Percentiles rank a stretch among this genome's conserved stretches.
Evolutionary conservation across 2,113 vertebrate species (phyloP).

Genomic region (Chaetura pelagica): DNA sequence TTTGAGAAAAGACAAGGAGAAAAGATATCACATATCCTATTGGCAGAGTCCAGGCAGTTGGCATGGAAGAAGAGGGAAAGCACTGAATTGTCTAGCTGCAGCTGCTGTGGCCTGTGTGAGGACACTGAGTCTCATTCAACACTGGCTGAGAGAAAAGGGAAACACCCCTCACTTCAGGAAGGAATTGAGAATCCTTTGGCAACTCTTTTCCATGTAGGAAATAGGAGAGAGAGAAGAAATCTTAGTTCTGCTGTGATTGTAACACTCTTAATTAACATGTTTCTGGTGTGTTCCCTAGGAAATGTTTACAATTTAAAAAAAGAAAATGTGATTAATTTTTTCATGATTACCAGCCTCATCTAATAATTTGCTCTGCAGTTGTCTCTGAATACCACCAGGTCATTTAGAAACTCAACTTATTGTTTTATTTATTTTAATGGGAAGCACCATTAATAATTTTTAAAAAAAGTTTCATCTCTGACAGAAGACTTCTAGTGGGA

Average conservation of each 20-base stretch:
- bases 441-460: conserved; percentile 1
- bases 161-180: neutral
- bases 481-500: neutral
- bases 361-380: conserved; percentile 18
- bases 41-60: neutral
- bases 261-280: neutral
- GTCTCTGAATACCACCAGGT: neutral
- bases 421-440: conserved; percentile 46
- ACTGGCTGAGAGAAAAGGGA: neutral
- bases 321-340: neutral
- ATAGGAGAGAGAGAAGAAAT: neutral
- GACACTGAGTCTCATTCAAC: neutral
- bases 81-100: neutral
- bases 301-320: neutral
- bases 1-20: neutral
- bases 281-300: neutral
- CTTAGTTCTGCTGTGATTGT: neutral
- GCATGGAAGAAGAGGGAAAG: neutral
- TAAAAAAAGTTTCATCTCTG: neutral
- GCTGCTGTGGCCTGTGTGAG: neutral
- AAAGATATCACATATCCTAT: neutral
- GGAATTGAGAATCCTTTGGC: neutral
- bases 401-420: neutral
- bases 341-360: neutral
- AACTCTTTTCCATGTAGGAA: neutral